These are phyloP conservation scores for Zophobas atratus DNA, from an alignment of 1,140 invertebrate genomes.

Conservation along the genomic window DNA sequence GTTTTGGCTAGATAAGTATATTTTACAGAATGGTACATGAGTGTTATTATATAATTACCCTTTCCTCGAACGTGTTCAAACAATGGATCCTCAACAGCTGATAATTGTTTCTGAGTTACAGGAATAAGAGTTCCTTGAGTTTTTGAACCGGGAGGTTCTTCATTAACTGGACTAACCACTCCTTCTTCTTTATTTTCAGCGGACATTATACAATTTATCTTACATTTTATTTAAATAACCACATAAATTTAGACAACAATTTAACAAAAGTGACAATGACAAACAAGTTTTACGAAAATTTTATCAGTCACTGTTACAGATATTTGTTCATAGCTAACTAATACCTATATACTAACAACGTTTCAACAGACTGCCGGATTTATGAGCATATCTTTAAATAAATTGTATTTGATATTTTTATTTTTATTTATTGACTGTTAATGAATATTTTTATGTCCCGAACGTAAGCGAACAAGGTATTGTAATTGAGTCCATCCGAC, in stretches of 20 bases:
- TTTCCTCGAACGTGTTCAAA: neutral
- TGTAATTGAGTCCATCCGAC: too few species aligned
- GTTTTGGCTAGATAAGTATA: neutral
- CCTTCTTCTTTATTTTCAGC: neutral
- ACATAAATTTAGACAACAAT: constrained; percentile 3
- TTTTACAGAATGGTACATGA: neutral
- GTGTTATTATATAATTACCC: constrained; percentile 17
- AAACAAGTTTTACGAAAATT: neutral
- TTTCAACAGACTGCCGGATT: too few species aligned
- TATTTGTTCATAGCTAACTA: too few species aligned
- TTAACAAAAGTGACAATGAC: neutral
- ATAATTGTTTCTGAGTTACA: neutral
- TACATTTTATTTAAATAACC: neutral
- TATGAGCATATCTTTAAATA: too few species aligned
- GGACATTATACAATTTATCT: neutral
- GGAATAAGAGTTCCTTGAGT: neutral
- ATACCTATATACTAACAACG: too few species aligned
- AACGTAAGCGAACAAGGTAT: too few species aligned
- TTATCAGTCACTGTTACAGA: neutral
- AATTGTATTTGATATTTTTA: too few species aligned
- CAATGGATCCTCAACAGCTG: neutral
- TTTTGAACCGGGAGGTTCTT: too few species aligned
- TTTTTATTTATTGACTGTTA: too few species aligned
- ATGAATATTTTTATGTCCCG: too few species aligned
- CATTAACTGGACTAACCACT: neutral